Conservation (phyloP, 2,888 invertebrate genomes). For the Eupithecia dodoneata region DNA sequence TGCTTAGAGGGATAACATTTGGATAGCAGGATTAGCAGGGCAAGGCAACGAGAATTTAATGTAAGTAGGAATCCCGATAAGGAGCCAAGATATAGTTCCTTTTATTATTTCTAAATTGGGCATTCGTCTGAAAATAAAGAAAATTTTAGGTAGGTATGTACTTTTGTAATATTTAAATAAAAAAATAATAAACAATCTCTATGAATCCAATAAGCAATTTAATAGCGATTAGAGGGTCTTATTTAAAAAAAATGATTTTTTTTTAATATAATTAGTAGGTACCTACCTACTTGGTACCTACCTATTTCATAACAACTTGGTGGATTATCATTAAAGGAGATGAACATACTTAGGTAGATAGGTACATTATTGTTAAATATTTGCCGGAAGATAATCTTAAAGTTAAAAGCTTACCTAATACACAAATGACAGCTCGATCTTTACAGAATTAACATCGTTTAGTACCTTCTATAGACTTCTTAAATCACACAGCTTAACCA, state of each 20-base stretch:
- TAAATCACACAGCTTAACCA: not conserved
- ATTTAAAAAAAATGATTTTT: too few species aligned
- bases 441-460: not conserved
- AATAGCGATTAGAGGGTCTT: not conserved
- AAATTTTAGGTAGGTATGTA: not conserved
- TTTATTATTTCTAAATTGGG: not conserved
- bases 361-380: not conserved
- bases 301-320: too few species aligned
- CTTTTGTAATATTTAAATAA: too few species aligned
- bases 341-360: too few species aligned
- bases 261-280: not conserved
- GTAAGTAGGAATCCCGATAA: not conserved
- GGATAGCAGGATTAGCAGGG: not conserved
- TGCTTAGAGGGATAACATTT: not conserved
- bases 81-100: not conserved
- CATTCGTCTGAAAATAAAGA: not conserved
- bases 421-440: not conserved
- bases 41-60: not conserved
- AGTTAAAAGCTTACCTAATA: not conserved
- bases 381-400: not conserved
- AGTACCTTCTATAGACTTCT: not conserved
- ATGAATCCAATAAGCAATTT: not conserved
- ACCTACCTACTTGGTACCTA: not conserved
- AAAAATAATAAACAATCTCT: not conserved
- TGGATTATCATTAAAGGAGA: too few species aligned